Evolutionary conservation across 2,888 invertebrate species (phyloP).

Genomic region (Mongoloraphidia duomilia): DNA sequence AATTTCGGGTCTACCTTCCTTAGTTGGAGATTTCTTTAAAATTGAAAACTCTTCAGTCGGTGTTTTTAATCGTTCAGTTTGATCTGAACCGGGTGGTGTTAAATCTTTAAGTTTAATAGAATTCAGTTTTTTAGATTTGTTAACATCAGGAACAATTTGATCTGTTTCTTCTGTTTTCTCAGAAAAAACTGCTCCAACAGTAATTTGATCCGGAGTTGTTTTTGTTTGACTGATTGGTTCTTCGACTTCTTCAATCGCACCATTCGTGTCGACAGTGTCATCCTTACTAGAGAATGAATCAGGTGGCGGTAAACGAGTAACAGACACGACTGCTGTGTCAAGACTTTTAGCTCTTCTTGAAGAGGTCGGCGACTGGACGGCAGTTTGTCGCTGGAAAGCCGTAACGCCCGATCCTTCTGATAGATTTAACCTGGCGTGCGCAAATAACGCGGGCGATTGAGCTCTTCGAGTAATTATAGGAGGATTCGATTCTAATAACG

Average conservation of each 20-base stretch:
- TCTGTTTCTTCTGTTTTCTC: conserved; percentile 26
- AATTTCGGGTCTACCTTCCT: conserved; percentile 29
- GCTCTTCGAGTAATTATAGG: conserved; percentile 32
- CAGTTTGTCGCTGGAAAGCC: conserved; percentile 59
- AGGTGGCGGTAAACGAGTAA: conserved; percentile 64
- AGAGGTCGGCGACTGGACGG: conserved; percentile 57
- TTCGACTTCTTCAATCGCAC: conserved; percentile 35
- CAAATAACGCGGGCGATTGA: conserved; percentile 64
- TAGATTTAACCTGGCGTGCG: conserved; percentile 62
- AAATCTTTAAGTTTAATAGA: too few relatives aligned
- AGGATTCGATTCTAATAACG: conserved; percentile 6
- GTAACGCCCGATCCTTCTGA: conserved; percentile 73
- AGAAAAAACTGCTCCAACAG: conserved; percentile 9
- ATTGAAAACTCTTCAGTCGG: neutral
- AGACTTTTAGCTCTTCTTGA: conserved; percentile 70
- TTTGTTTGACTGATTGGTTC: conserved; percentile 7
- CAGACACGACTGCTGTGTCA: conserved; percentile 69
- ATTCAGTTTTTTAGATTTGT: conserved; percentile 16
- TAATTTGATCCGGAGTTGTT: conserved; percentile 11
- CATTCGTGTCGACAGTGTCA: conserved; percentile 67
- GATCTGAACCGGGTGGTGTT: conserved; percentile 12
- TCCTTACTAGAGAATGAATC: conserved; percentile 82
- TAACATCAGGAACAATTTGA: conserved; percentile 31
- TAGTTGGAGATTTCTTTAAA: conserved; percentile 23
- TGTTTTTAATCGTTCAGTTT: conserved; percentile 26